Evolutionary conservation across 2,797 vertebrate genomes (phyloP).

Genomic region (Typhlichthys eigenmanni): DNA sequence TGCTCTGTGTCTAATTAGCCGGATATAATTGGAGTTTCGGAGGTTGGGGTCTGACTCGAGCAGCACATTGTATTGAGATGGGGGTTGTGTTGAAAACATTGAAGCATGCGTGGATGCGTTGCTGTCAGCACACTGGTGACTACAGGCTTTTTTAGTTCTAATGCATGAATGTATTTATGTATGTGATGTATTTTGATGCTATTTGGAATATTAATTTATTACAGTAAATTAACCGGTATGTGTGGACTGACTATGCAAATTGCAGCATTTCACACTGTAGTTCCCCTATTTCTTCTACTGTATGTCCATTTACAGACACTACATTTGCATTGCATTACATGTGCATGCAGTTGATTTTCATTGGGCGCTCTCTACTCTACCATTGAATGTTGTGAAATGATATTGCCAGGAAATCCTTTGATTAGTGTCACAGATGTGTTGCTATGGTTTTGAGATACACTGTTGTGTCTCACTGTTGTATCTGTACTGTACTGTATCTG

Average conservation of each 20-base stretch:
- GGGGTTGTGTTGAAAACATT: conserved; percentile 12
- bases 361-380: no score
- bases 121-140: background rate
- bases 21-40: conserved; percentile 55
- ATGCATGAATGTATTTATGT: background rate
- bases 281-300: no score
- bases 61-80: conserved; percentile 52
- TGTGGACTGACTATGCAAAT: background rate
- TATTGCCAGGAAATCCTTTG: no score
- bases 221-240: background rate
- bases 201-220: background rate
- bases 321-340: no score
- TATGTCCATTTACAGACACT: no score
- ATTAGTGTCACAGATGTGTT: no score
- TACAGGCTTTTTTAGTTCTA: background rate
- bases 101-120: conserved; percentile 10
- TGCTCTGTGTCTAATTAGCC: conserved; percentile 67
- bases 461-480: no score
- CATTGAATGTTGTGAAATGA: no score
- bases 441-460: no score
- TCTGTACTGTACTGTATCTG: no score
- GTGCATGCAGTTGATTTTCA: background rate
- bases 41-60: conserved; percentile 51
- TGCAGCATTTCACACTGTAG: background rate
- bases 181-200: conserved; percentile 3